Conservation (phyloP, 1,140 invertebrate genomes). For the Varroa destructor region DNA sequence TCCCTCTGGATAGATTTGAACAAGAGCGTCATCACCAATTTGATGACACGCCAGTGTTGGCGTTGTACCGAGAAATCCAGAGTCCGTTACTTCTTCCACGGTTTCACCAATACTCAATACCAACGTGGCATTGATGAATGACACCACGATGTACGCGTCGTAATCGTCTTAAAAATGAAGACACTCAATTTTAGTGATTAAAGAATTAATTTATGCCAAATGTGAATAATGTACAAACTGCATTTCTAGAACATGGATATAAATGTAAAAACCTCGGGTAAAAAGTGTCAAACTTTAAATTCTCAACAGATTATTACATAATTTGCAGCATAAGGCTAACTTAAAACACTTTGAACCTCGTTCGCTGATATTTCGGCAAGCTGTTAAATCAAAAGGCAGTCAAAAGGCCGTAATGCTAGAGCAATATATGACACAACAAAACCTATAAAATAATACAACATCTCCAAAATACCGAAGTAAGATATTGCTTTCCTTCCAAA, state of each 20-base stretch:
- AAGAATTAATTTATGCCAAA: conserved; percentile 28
- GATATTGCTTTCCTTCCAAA: too few species aligned
- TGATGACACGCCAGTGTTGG: conserved; percentile 92
- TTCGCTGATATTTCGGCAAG: too few species aligned
- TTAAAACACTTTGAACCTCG: too few species aligned
- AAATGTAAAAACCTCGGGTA: too few species aligned
- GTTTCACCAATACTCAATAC: conserved; percentile 98
- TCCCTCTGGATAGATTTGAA: conserved; percentile 94
- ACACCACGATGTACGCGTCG: conserved; percentile 99
- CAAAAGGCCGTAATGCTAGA: too few species aligned
- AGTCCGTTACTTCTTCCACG: conserved; percentile 99
- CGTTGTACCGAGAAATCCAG: conserved; percentile 94
- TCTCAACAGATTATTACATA: too few species aligned
- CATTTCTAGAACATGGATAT: conserved; percentile 9
- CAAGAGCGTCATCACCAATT: conserved; percentile 88
- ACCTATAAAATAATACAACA: too few species aligned
- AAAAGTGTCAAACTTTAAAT: too few species aligned
- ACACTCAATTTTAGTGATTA: conserved; percentile 23
- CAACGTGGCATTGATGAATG: conserved; percentile 97
- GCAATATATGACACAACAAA: too few species aligned
- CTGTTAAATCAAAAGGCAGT: too few species aligned
- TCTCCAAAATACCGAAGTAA: too few species aligned
- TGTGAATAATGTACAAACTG: conserved; percentile 27
- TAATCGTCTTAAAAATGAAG: conserved; percentile 61
- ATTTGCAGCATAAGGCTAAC: too few species aligned